Percentiles rank a stretch among this genome's conserved stretches.
Conservation (phyloP, 92 coral and sea anemone species). For the Ricordea florida region DNA sequence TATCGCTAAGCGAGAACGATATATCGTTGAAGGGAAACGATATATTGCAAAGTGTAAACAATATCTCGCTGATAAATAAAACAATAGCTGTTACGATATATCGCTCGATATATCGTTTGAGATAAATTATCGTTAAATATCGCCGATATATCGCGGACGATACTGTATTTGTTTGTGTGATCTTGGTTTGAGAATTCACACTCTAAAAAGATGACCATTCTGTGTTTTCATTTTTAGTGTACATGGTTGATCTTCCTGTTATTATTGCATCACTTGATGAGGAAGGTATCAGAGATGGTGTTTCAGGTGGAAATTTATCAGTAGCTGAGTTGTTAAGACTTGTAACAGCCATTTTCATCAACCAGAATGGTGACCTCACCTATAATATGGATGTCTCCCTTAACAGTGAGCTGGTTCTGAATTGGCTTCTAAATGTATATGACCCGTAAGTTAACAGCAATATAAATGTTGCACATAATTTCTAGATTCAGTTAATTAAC, state of each 20-base stretch:
- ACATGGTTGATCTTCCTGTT: constrained; percentile 70
- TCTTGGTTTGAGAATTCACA: no score
- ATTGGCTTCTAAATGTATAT: constrained; percentile 92
- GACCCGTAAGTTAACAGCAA: constrained; percentile 88
- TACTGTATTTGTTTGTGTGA: no score
- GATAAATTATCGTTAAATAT: no score
- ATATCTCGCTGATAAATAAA: no score
- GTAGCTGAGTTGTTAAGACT: constrained; percentile 63
- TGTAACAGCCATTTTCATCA: constrained; percentile 67
- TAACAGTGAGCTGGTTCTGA: constrained; percentile 86
- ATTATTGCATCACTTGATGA: constrained; percentile 70
- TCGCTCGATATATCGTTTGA: no score
- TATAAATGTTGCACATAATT: no score
- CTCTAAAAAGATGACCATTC: neutral
- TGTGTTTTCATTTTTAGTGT: constrained; percentile 38
- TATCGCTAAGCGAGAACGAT: no score
- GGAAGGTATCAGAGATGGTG: constrained; percentile 78
- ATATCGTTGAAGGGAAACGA: no score
- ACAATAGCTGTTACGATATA: no score
- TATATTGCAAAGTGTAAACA: no score
- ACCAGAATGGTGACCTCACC: constrained; percentile 70
- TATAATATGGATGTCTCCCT: constrained; percentile 62
- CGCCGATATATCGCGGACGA: no score
- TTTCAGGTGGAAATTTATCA: constrained; percentile 56
- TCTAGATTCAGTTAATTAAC: no score